A percentile compares a stretch with the other conserved stretches of the same genome.
Conservation (phyloP, 1,140 invertebrate genomes). For the Micrasema minimum region DNA sequence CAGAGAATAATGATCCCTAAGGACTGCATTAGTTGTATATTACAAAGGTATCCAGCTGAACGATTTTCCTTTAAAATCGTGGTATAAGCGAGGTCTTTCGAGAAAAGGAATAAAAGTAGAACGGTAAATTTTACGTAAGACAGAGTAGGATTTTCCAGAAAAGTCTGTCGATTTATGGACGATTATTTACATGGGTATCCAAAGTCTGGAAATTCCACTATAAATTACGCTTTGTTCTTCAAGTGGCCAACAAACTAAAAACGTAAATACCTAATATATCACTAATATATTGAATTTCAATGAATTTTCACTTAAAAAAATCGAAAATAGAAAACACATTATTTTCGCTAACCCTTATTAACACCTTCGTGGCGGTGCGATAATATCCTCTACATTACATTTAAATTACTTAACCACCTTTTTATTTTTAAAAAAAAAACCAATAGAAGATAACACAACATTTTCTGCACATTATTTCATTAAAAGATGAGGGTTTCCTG, state of each 20-base stretch:
- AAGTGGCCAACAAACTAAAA: constrained; percentile 31
- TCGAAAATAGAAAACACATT: no score
- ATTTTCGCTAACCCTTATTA: no score
- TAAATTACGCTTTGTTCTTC: constrained; percentile 37
- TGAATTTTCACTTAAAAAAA: no score
- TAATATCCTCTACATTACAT: no score
- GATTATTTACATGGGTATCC: constrained; percentile 45
- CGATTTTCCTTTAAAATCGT: constrained; percentile 12
- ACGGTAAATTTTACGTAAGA: constrained; percentile 51
- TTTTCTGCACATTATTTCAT: no score
- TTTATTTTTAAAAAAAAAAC: no score
- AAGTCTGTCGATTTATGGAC: constrained; percentile 51
- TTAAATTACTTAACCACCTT: no score
- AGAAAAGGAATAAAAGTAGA: constrained; percentile 10
- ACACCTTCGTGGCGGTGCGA: no score
- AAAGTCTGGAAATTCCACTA: constrained; percentile 31
- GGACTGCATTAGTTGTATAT: constrained; percentile 50
- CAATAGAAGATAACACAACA: no score
- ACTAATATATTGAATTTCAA: neutral
- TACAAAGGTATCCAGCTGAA: constrained; percentile 41
- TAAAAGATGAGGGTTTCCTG: no score
- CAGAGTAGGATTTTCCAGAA: constrained; percentile 46
- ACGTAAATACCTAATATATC: constrained; percentile 7
- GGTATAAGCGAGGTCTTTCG: no score
- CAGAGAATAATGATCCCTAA: constrained; percentile 47